Conservation (phyloP, 2,113 vertebrate species). For the Chaetops frenatus region DNA sequence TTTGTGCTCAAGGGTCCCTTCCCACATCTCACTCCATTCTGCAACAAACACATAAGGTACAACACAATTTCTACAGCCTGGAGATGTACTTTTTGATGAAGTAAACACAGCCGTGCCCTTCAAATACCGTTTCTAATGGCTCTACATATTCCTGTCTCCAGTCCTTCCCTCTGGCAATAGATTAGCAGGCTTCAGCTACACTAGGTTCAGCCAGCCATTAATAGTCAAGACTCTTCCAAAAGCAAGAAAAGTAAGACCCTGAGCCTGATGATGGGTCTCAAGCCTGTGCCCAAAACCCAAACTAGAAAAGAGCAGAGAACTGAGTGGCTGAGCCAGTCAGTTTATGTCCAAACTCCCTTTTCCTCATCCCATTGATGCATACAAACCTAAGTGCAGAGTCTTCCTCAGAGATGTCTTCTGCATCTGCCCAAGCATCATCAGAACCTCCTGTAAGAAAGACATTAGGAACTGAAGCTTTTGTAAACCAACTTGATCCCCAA, state of each 20-base stretch:
- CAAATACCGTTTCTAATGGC: neutral
- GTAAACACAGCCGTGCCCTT: neutral
- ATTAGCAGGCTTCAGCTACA: neutral
- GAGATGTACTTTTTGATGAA: neutral
- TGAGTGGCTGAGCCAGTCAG: neutral
- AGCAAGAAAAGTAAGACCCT: neutral
- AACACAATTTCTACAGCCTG: neutral
- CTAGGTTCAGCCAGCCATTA: neutral
- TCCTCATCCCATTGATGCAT: neutral
- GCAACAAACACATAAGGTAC: neutral
- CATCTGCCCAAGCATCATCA: constrained; percentile 86
- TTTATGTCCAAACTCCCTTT: neutral
- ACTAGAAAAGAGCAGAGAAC: neutral
- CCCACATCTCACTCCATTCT: neutral
- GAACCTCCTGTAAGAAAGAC: constrained; percentile 78
- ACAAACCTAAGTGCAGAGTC: constrained; percentile 84
- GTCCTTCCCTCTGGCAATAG: neutral
- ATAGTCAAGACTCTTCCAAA: neutral
- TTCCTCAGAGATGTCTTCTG: constrained; percentile 88
- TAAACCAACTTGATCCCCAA: neutral
- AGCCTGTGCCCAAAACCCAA: neutral
- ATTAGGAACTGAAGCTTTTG: neutral
- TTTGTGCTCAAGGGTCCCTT: neutral
- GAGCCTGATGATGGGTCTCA: neutral
- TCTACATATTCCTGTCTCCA: neutral